Base-by-base conservation (phyloP, 2,113 vertebrate genomes). In the Xenopus laevis region DNA sequence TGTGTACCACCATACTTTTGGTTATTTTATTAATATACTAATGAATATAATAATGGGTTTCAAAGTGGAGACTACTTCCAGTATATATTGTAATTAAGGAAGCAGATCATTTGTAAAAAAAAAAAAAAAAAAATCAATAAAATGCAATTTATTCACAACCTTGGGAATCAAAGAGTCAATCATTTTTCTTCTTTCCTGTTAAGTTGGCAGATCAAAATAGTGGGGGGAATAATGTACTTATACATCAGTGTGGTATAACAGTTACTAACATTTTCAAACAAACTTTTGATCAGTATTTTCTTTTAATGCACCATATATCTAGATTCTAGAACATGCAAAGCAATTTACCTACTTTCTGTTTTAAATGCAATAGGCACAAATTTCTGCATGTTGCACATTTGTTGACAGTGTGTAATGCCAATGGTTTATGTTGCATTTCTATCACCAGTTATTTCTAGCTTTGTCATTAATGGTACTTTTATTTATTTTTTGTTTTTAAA, bases 101-200 rank as follows among this genome's bases (percentile, higher is more conserved):
- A 79, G 71, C 53, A 50, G 69, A 77, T 47, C 62, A 72, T 60
- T 27, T 67, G n/a, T 77, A 2, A 27, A 62, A 40, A 40, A 40
- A 27, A 62, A 40, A 40, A 40, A 27, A 27, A 27, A 71, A 78
- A 62, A 66, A 78, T 78, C 77, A 78, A 68, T 78, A 78, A 61
- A 55, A 69, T 68, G 55, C 50, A 74, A 65, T 78, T 83, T 80
- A 73, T 58, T 77, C 40, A 58, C 33, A 16, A 73, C 68, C 57
- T 52, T 70, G 53, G 72, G 59, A 63, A 79, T 71, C 1, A 78
- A 59, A 40, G 77, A 59, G 74, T 74, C 65, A 57, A 69, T 64
- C 47, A 58, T 0, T 0, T 30, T 81, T 81, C 27, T 72, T 17
- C 75, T 79, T 82, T 57, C 59, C 82, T 55, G 65, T 1, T 3